Conservation (phyloP, 2,888 invertebrate genomes). For the Aphelenchoides bicaudatus region DNA sequence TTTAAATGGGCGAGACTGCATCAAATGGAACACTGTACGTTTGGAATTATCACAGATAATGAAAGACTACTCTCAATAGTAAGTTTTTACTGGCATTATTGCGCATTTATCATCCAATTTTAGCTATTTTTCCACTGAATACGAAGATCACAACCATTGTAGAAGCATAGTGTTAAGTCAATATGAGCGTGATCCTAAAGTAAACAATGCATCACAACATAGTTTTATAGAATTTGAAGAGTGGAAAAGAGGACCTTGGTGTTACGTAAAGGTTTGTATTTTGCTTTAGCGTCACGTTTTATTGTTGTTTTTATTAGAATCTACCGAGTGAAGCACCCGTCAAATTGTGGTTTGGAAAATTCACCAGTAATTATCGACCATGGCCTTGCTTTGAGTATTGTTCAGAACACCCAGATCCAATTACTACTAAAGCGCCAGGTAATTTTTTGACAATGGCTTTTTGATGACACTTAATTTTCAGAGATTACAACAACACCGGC, state of each 20-base stretch:
- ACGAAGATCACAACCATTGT: slow-evolving; percentile 10
- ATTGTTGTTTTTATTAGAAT: no score
- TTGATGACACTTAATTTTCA: neutral
- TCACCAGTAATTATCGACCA: neutral
- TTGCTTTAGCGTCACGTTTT: no score
- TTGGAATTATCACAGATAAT: neutral
- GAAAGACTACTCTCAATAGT: slow-evolving; percentile 4
- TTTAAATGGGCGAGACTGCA: slow-evolving; percentile 4
- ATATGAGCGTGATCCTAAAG: slow-evolving; percentile 3
- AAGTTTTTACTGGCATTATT: neutral
- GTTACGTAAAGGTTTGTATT: neutral
- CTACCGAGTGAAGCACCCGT: neutral
- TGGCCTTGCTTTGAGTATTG: neutral
- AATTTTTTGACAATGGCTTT: no score
- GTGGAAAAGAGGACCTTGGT: slow-evolving; percentile 7
- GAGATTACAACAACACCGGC: neutral
- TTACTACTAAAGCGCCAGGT: no score
- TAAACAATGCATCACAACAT: slow-evolving; percentile 11
- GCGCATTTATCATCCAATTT: neutral
- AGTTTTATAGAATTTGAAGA: neutral
- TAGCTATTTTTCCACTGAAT: slow-evolving; percentile 9
- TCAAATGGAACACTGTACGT: neutral
- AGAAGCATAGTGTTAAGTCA: neutral
- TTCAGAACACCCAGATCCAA: neutral
- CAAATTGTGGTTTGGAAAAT: neutral